A percentile compares a stretch with the other conserved stretches of the same genome.
Evolutionary conservation across 2,797 vertebrate species (phyloP).

Genomic region (Phalanger gymnotis): DNA sequence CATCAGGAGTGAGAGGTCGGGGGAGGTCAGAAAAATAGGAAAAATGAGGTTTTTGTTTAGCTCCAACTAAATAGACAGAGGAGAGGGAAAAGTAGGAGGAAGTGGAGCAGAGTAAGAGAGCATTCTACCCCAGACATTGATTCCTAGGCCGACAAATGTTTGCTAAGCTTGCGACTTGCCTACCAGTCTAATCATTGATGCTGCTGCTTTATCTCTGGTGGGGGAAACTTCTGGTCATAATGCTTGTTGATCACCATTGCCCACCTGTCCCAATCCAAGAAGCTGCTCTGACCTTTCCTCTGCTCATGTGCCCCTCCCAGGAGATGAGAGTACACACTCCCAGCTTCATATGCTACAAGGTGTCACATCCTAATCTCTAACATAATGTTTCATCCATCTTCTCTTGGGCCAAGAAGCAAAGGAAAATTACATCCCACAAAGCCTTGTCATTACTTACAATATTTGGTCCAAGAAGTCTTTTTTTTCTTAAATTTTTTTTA

Average conservation of each 20-base stretch:
- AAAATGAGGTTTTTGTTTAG: not conserved
- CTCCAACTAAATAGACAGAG: not conserved
- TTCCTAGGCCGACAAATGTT: not conserved
- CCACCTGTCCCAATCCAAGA: not conserved
- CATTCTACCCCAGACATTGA: not conserved
- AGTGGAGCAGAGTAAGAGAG: not conserved
- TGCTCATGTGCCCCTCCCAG: not conserved
- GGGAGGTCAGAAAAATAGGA: not conserved
- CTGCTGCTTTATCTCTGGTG: not conserved
- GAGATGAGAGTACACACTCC: not conserved
- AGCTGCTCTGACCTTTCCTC: not conserved
- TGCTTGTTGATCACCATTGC: not conserved
- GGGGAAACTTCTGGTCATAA: not conserved
- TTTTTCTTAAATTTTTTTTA: too few species aligned
- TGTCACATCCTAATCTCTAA: not conserved
- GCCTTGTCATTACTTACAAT: not conserved
- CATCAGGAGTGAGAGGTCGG: not conserved
- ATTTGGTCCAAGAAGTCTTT: not conserved
- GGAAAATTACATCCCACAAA: not conserved
- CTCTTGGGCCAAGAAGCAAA: not conserved
- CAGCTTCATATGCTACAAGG: not conserved
- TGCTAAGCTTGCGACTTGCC: not conserved
- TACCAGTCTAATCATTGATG: not conserved
- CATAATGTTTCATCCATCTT: not conserved
- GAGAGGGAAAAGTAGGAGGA: not conserved